Base-by-base conservation (phyloP, 2,113 vertebrate genomes). In the Eretmochelys imbricata region DNA sequence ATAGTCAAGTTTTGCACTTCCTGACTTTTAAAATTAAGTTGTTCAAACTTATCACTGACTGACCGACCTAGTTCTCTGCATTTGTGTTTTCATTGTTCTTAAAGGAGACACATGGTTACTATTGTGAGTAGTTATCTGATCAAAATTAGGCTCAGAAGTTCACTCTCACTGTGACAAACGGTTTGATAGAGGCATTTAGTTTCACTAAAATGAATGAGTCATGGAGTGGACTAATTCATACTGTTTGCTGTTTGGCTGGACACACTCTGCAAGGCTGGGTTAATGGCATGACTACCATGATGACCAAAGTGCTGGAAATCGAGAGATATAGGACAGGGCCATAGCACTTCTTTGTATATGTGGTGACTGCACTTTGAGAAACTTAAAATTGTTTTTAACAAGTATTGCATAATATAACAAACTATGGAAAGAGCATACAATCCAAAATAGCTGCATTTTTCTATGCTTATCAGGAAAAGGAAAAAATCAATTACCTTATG, bases 241-340 rank as follows among this genome's bases (percentile, higher is more conserved):
- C 80, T 24, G 84, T 55, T 89, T 92, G 88, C 14, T 91, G 69
- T 97, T 96, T 72, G n/a, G 96, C 89, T 78, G 22, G 24, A 78
- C 16, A 48, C 1, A 46, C 42, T 96, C 85, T 95, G 88, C 95
- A 95, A 89, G 92, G 91, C 85, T 89, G 89, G 93, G 54, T 94
- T 95, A 96, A 94, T 94, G 95, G 87, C 75, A 54, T 83, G 76
- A 93, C 89, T 95, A 84, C 93, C 87, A 78, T 89, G 84, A 96
- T 55, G 89, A 46, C 38, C 11, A 10, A 95, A 88, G 88, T 93
- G 87, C 83, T 87, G 90, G 94, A 95, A 96, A 87, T 90, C 25
- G 35, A 75, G 62, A 89, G 80, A 93, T 50, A 80, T 46, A 87
- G 24, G 91, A 57, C 6, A 48, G 75, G 10, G n/a, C 16, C n/a